phyloP scores from a whole-genome alignment of 2,797 vertebrate species.

The Artibeus jamaicensis region DNA sequence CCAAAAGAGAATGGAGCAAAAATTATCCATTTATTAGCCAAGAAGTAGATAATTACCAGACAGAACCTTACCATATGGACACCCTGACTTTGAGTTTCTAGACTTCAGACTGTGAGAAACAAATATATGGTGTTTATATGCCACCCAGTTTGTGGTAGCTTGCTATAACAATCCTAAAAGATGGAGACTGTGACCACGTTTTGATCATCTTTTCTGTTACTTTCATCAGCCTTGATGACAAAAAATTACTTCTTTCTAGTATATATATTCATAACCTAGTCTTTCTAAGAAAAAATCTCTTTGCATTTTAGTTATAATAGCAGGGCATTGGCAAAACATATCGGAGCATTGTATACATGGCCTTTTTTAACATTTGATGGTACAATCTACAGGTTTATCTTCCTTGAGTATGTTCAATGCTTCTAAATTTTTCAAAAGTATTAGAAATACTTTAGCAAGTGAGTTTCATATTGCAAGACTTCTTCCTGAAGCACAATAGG shows the following conservation, averaged over 20 bases:
- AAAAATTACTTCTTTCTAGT: not conserved
- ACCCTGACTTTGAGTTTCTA: not conserved
- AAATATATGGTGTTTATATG: not conserved
- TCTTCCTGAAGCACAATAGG: conserved; percentile 34
- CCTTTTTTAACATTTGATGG: conserved; percentile 10
- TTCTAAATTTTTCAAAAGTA: conserved; percentile 37
- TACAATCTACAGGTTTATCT: not conserved
- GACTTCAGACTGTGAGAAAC: not conserved
- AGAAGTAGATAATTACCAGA: not conserved
- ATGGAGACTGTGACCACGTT: not conserved
- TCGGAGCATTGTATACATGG: fast-evolving
- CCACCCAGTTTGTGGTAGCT: not conserved
- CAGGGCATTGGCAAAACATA: not conserved
- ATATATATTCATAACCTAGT: not conserved
- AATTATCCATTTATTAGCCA: not conserved
- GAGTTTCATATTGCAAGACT: not conserved
- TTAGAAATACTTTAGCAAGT: not conserved
- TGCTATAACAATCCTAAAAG: not conserved
- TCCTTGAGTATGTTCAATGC: not conserved
- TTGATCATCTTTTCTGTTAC: not conserved
- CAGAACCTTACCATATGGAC: not conserved
- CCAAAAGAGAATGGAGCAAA: not conserved
- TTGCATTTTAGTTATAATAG: not conserved
- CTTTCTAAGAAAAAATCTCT: not conserved
- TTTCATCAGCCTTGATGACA: not conserved